Percentiles rank a stretch among this genome's conserved stretches.
phyloP scores from a whole-genome alignment of 2,888 invertebrate species.

The Chalcosyrphus nemorum region DNA sequence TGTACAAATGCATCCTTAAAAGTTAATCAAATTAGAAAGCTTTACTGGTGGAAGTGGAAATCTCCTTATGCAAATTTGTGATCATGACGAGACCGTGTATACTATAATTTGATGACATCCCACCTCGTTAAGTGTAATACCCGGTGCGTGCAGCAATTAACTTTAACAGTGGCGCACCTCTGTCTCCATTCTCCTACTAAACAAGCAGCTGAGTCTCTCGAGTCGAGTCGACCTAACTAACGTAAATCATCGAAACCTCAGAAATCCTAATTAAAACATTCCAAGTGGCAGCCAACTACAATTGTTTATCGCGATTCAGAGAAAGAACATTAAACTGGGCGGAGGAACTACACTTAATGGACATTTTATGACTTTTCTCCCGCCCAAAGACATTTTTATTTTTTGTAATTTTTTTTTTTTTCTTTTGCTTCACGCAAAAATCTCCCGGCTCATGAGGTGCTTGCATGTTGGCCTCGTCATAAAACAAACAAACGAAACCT shows the following conservation, averaged over 20 bases:
- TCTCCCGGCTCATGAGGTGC: slow-evolving; percentile 33
- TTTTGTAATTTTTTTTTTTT: slow-evolving; percentile 58
- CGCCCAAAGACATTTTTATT: slow-evolving; percentile 57
- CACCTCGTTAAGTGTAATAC: slow-evolving; percentile 22
- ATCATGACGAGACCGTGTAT: slow-evolving; percentile 13
- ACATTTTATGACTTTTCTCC: slow-evolving; percentile 66
- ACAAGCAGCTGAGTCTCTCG: slow-evolving; percentile 54
- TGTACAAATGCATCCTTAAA: background rate
- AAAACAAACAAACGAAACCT: slow-evolving; percentile 36
- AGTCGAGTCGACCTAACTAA: background rate
- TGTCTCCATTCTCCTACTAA: background rate
- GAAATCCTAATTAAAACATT: slow-evolving; percentile 65
- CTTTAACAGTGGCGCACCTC: slow-evolving; percentile 48
- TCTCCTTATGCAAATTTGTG: slow-evolving; percentile 36
- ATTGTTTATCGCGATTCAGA: slow-evolving; percentile 69
- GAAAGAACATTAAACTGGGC: slow-evolving; percentile 67
- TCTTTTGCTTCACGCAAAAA: slow-evolving; percentile 64
- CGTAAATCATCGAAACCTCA: slow-evolving; percentile 70
- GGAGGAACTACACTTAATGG: slow-evolving; percentile 60
- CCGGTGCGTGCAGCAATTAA: slow-evolving; percentile 57
- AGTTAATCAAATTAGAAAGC: slow-evolving; percentile 1
- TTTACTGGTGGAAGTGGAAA: slow-evolving; percentile 21
- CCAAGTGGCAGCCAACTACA: slow-evolving; percentile 54
- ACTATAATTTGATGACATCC: slow-evolving; percentile 22
- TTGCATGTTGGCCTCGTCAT: slow-evolving; percentile 47